Conservation (phyloP, 2,113 vertebrate genomes). For the Cynopterus brachyotis region DNA sequence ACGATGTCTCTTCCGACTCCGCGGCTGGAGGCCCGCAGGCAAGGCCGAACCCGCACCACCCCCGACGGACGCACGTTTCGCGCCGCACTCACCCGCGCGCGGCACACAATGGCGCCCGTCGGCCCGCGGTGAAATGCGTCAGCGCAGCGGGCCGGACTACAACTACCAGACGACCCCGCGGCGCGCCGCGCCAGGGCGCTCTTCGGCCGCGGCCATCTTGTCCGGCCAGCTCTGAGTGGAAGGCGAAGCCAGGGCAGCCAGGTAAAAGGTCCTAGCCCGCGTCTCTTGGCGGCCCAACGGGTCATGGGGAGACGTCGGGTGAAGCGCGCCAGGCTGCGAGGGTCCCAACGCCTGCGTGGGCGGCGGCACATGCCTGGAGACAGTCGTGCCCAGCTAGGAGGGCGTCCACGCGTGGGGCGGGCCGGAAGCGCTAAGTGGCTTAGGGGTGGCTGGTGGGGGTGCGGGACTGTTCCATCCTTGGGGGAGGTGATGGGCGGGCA, state of each 20-base stretch:
- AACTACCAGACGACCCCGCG: constrained; percentile 63
- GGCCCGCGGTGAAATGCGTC: constrained; percentile 34
- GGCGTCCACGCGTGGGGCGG: neutral
- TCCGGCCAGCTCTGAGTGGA: rapidly evolving
- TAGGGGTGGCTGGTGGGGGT: neutral
- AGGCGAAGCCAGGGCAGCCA: neutral
- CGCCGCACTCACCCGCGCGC: constrained; percentile 14
- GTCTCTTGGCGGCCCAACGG: rapidly evolving
- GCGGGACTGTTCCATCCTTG: neutral
- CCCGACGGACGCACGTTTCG: neutral
- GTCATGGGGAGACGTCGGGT: neutral
- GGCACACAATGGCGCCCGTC: constrained; percentile 57
- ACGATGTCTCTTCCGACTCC: neutral
- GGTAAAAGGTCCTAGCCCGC: rapidly evolving
- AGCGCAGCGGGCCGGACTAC: constrained; percentile 43
- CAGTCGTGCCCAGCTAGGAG: neutral
- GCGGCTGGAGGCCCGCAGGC: neutral
- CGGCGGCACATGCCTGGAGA: neutral
- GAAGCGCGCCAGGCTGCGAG: neutral
- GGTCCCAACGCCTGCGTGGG: neutral
- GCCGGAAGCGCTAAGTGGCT: neutral
- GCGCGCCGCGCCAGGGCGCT: neutral
- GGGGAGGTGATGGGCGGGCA: too few relatives aligned
- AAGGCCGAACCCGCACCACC: neutral
- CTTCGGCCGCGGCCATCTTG: neutral